Percentiles rank a stretch among this genome's conserved stretches.
phyloP scores from a whole-genome alignment of 2,113 vertebrate species.

The Cranoglanis bouderius region DNA sequence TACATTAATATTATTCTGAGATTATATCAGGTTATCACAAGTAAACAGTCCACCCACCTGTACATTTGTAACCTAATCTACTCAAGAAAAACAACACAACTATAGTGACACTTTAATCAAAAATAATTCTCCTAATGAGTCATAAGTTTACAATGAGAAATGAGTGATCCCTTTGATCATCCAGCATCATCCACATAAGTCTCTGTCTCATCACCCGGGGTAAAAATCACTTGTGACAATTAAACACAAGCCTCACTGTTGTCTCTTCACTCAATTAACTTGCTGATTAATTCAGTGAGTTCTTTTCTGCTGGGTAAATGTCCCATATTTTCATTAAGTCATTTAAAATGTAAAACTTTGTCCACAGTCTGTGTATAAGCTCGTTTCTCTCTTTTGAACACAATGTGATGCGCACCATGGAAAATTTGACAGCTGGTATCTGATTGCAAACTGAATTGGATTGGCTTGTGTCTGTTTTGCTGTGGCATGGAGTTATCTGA shows the following conservation, averaged over 20 bases:
- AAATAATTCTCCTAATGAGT: neutral
- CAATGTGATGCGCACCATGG: neutral
- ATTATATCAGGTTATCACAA: neutral
- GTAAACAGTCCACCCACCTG: neutral
- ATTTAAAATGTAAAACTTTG: neutral
- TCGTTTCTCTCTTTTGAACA: neutral
- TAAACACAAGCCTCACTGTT: neutral
- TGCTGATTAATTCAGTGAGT: neutral
- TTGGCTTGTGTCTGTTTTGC: neutral
- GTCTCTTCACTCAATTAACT: neutral
- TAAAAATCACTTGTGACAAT: neutral
- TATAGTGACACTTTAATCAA: neutral
- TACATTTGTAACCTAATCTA: neutral
- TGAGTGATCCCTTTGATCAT: neutral
- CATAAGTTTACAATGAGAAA: neutral
- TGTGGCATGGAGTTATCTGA: neutral
- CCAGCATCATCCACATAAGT: neutral
- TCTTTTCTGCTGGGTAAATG: neutral
- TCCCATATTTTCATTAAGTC: neutral
- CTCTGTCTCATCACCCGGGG: neutral
- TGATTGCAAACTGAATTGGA: neutral
- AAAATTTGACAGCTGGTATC: neutral
- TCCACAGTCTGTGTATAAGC: neutral
- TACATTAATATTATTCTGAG: neutral
- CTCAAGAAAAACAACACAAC: neutral